A percentile compares a stretch with the other conserved stretches of the same genome.
These are phyloP conservation scores for Neoarius graeffei DNA, from an alignment of 2,113 vertebrate species.

Conservation along the genomic window DNA sequence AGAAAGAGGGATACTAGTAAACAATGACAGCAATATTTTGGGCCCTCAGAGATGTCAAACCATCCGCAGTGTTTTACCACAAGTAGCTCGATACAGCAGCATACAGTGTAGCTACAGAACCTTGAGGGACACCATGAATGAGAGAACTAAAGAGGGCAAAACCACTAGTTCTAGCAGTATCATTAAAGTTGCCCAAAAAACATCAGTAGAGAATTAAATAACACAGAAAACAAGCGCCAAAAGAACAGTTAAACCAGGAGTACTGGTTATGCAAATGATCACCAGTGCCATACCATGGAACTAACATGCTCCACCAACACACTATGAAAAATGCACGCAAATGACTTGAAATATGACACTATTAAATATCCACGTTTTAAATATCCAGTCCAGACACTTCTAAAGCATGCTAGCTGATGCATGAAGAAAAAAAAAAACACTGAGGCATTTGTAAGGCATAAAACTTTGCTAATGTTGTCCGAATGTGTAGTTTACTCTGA, in stretches of 20 bases:
- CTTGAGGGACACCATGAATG: neutral
- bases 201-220: neutral
- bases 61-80: neutral
- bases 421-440: neutral
- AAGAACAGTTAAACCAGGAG: constrained; percentile 5
- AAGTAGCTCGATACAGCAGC: neutral
- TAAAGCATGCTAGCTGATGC: neutral
- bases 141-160: neutral
- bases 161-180: neutral
- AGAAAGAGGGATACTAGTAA: neutral
- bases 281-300: neutral
- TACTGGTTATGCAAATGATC: constrained; percentile 12
- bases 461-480: neutral
- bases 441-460: neutral
- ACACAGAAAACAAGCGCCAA: neutral
- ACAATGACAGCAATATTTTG: constrained; percentile 8
- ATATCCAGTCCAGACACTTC: neutral
- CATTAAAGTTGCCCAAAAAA: neutral
- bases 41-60: neutral
- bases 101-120: neutral
- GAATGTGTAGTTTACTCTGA: neutral
- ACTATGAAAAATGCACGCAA: constrained; percentile 7
- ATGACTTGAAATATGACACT: neutral
- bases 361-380: neutral
- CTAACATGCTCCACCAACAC: neutral